phyloP scores from a whole-genome alignment of 2,888 invertebrate genomes.

The Sesia bembeciformis region DNA sequence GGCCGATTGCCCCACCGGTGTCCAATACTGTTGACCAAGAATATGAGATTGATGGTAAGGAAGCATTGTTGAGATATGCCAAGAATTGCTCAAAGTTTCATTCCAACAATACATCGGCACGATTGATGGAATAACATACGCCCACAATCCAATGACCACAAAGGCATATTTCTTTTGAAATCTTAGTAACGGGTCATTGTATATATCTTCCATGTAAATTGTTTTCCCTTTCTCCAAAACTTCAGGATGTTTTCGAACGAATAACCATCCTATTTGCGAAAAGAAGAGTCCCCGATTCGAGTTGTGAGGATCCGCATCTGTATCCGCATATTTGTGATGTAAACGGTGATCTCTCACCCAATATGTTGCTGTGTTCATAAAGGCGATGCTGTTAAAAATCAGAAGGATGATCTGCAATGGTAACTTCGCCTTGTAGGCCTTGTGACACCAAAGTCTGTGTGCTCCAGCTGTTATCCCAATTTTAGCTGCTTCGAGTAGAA shows the following conservation, averaged over 20 bases:
- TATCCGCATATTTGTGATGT: conserved; percentile 5
- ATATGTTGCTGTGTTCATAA: conserved; percentile 7
- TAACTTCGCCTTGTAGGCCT: conserved; percentile 70
- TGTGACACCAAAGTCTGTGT: conserved; percentile 73
- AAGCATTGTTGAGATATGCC: conserved; percentile 6
- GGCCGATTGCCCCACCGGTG: conserved; percentile 5
- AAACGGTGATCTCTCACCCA: conserved; percentile 7
- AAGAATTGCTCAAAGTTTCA: conserved; percentile 4
- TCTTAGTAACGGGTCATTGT: conserved; percentile 2
- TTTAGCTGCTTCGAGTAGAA: conserved; percentile 7
- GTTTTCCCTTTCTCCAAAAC: conserved; percentile 6
- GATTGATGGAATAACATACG: conserved; percentile 5
- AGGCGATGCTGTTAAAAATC: conserved; percentile 61
- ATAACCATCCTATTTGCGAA: conserved; percentile 6
- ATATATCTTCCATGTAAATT: conserved; percentile 6
- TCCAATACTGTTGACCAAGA: conserved; percentile 6
- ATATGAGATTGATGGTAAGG: conserved; percentile 6
- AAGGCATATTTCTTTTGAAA: conserved; percentile 6
- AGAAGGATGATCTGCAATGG: conserved; percentile 65
- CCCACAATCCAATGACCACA: conserved; percentile 6
- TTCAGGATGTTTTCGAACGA: conserved; percentile 5
- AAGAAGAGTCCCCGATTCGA: conserved; percentile 4
- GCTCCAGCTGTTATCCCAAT: conserved; percentile 72
- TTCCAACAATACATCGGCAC: conserved; percentile 6
- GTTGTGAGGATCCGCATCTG: conserved; percentile 6